phyloP scores from a whole-genome alignment of 2,888 invertebrate genomes.

The Helicoverpa assulta region DNA sequence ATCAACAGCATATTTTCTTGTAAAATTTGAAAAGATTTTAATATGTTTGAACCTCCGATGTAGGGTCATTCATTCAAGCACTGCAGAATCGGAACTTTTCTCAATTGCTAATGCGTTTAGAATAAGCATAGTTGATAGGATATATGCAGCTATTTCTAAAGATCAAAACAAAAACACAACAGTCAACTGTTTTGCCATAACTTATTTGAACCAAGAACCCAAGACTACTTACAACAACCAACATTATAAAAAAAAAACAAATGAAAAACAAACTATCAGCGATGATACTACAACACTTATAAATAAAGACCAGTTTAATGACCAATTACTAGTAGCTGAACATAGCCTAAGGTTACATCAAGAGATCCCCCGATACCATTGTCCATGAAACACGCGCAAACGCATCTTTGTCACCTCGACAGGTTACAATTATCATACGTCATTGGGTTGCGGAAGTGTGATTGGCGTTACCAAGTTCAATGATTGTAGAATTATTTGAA shows the following conservation, averaged over 20 bases:
- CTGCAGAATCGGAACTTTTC: too few species aligned
- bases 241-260: neutral
- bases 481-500: constrained; percentile 8
- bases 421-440: constrained; percentile 39
- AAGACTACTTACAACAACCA: too few species aligned
- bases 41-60: too few species aligned
- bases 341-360: constrained; percentile 38
- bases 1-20: too few species aligned
- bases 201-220: too few species aligned
- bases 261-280: constrained; percentile 4
- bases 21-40: too few species aligned
- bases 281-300: constrained; percentile 19
- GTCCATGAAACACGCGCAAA: constrained; percentile 37
- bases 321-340: constrained; percentile 17
- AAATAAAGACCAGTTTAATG: constrained; percentile 16
- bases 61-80: too few species aligned
- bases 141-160: too few species aligned
- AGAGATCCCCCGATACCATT: constrained; percentile 57
- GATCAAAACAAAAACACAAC: too few species aligned
- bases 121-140: too few species aligned
- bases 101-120: too few species aligned
- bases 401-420: constrained; percentile 55
- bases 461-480: constrained; percentile 13
- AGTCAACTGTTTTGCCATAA: too few species aligned
- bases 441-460: constrained; percentile 13